phyloP scores from a whole-genome alignment of 2,797 vertebrate genomes.

The Echiichthys vipera region DNA sequence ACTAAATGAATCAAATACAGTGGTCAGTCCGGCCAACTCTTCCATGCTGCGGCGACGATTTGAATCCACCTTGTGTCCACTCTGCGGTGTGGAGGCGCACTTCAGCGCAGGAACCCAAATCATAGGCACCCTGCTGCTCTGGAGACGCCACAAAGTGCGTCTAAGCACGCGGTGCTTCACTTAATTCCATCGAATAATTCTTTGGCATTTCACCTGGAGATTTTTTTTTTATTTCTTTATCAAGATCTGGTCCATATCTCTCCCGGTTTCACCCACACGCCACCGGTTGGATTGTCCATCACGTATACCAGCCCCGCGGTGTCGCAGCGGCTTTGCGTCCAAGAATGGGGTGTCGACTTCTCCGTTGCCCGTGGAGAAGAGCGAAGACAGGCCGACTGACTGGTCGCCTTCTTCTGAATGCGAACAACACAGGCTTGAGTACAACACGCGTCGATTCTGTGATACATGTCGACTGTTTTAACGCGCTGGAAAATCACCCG shows the following conservation, averaged over 20 bases:
- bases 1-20: constrained; percentile 44
- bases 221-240: constrained; percentile 13
- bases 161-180: background rate
- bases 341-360: constrained; percentile 17
- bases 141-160: background rate
- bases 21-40: constrained; percentile 27
- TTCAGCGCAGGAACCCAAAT: constrained; percentile 14
- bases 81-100: background rate
- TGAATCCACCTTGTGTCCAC: background rate
- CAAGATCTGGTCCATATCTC: constrained; percentile 74
- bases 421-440: constrained; percentile 35
- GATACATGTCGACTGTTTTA: constrained; percentile 30
- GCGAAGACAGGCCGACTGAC: background rate
- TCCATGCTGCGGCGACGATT: background rate
- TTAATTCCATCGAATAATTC: constrained; percentile 3
- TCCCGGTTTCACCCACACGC: constrained; percentile 81
- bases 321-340: constrained; percentile 56
- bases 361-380: constrained; percentile 12
- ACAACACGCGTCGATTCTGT: constrained; percentile 39
- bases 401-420: constrained; percentile 50
- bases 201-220: background rate
- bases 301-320: constrained; percentile 79
- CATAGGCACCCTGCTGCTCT: constrained; percentile 9
- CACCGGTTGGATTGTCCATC: constrained; percentile 83
- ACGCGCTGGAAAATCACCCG: constrained; percentile 60